A percentile compares a stretch with the other conserved stretches of the same genome.
Evolutionary conservation across 2,888 invertebrate genomes (phyloP).

Genomic region (Coleophora flavipennella): DNA sequence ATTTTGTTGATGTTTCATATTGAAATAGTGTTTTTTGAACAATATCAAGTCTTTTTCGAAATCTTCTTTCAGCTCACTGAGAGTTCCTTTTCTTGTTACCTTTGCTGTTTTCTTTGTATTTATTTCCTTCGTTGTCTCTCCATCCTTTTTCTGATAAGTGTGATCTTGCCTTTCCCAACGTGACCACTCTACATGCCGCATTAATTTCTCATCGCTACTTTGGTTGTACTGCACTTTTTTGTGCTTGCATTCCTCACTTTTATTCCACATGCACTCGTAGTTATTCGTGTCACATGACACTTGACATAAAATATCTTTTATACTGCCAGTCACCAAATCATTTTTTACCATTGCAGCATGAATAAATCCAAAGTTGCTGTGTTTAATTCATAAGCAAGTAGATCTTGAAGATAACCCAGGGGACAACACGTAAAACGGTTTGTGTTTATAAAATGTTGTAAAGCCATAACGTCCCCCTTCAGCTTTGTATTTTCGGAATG

Average conservation of each 20-base stretch:
- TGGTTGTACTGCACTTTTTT: slow-evolving; percentile 2
- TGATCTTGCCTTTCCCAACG: slow-evolving; percentile 4
- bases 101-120: slow-evolving; percentile 6
- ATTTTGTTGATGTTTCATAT: slow-evolving; percentile 4
- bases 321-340: slow-evolving; percentile 2
- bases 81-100: slow-evolving; percentile 2
- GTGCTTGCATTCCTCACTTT: slow-evolving; percentile 2
- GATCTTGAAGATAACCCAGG: slow-evolving; percentile 1
- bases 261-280: slow-evolving; percentile 2
- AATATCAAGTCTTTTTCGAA: slow-evolving; percentile 3
- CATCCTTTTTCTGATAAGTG: slow-evolving; percentile 3
- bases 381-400: slow-evolving; percentile 3
- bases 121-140: slow-evolving; percentile 2
- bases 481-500: too few species aligned
- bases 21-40: slow-evolving; percentile 6
- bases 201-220: slow-evolving; percentile 1
- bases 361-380: slow-evolving; percentile 1
- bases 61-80: slow-evolving; percentile 1
- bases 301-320: slow-evolving; percentile 1
- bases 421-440: not conserved
- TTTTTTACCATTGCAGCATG: slow-evolving; percentile 1
- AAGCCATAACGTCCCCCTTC: too few species aligned
- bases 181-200: slow-evolving; percentile 1
- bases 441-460: too few species aligned
- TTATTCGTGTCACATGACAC: slow-evolving; percentile 2